Evolutionary conservation across 2,797 vertebrate genomes (phyloP).

Genomic region (Cossypha heuglini): DNA sequence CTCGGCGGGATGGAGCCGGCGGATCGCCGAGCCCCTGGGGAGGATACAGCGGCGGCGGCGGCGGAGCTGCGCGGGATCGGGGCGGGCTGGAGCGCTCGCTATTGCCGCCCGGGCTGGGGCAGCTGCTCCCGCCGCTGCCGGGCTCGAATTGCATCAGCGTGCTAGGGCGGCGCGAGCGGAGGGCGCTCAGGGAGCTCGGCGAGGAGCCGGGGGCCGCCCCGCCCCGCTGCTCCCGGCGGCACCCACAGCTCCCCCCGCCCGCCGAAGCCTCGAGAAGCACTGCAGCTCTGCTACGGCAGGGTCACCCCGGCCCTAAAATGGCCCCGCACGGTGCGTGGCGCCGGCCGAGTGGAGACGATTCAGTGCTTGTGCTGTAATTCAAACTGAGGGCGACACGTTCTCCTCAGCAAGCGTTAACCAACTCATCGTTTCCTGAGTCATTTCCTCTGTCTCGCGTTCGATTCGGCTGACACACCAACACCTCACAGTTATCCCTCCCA

Average conservation of each 20-base stretch:
- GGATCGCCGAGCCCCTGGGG: neutral
- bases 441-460: neutral
- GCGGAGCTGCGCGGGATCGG: neutral
- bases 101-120: neutral
- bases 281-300: neutral
- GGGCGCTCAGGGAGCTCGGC: neutral
- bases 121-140: neutral
- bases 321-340: neutral
- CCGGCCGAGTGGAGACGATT: neutral
- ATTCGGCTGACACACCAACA: neutral
- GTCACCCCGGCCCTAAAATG: neutral
- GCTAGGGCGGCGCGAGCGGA: slow-evolving; percentile 4
- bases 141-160: slow-evolving; percentile 54
- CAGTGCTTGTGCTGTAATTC: neutral
- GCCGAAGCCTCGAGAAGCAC: neutral
- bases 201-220: neutral
- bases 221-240: neutral
- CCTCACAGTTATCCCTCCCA: neutral
- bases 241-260: neutral
- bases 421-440: neutral
- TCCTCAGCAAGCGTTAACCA: neutral
- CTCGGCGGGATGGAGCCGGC: neutral
- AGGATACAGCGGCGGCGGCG: neutral
- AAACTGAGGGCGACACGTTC: accelerated
- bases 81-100: neutral